A percentile compares a stretch with the other conserved stretches of the same genome.
Evolutionary conservation across 2,888 invertebrate species (phyloP).

Genomic region (Drosophila ezoana): DNA sequence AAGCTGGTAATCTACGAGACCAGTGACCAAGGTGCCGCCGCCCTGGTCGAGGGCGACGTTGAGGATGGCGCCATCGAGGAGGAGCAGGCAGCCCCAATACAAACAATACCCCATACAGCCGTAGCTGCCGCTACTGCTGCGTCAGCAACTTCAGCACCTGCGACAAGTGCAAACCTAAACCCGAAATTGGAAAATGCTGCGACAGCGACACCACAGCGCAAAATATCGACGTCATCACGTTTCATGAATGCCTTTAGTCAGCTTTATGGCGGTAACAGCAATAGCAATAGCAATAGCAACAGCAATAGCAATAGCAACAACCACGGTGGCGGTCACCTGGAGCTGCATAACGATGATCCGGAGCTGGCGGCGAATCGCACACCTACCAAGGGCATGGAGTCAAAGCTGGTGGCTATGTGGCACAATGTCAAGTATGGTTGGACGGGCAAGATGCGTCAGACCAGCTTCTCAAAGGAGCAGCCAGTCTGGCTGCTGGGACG

Average conservation of each 20-base stretch:
- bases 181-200: slow-evolving; percentile 58
- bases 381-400: slow-evolving; percentile 89
- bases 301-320: slow-evolving; percentile 12
- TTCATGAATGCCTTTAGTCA: slow-evolving; percentile 84
- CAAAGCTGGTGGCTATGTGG: slow-evolving; percentile 94
- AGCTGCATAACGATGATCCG: slow-evolving; percentile 51
- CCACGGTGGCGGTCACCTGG: slow-evolving; percentile 54
- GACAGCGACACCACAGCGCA: slow-evolving; percentile 83
- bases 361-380: slow-evolving; percentile 81
- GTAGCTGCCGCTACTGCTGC: slow-evolving; percentile 29
- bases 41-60: slow-evolving; percentile 27
- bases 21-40: slow-evolving; percentile 27
- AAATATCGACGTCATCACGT: slow-evolving; percentile 84
- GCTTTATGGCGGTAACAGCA: slow-evolving; percentile 74
- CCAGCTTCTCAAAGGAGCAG: slow-evolving; percentile 92
- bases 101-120: slow-evolving; percentile 64
- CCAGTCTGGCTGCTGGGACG: slow-evolving; percentile 94
- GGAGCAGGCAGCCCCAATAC: slow-evolving; percentile 79
- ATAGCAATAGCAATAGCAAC: slow-evolving; percentile 19
- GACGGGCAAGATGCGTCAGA: slow-evolving; percentile 90
- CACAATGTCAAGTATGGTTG: slow-evolving; percentile 96
- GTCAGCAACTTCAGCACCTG: slow-evolving; percentile 41
- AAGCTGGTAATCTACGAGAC: slow-evolving; percentile 77
- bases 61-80: slow-evolving; percentile 79
- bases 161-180: slow-evolving; percentile 48